A percentile compares a stretch with the other conserved stretches of the same genome.
phyloP scores from a whole-genome alignment of 64 coral and sea anemone genomes.

The Stylophora pistillata region DNA sequence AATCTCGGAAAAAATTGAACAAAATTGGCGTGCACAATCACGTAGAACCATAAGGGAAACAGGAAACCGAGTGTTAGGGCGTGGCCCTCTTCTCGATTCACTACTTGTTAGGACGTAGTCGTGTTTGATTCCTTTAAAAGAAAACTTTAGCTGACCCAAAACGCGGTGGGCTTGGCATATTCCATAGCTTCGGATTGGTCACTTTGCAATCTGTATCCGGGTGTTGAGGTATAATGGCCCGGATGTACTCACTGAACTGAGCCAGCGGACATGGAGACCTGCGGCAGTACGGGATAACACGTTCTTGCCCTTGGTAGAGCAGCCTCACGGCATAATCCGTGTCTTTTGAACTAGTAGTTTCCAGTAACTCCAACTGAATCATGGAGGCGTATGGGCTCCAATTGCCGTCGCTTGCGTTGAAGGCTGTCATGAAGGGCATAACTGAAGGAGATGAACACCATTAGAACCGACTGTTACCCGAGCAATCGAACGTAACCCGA shows the following conservation, averaged over 20 bases:
- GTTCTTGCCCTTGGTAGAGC: constrained; percentile 70
- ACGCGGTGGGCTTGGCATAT: neutral
- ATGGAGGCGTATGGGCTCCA: constrained; percentile 84
- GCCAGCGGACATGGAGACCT: constrained; percentile 57
- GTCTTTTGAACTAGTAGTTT: constrained; percentile 2
- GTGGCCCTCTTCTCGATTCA: neutral
- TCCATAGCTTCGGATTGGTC: neutral
- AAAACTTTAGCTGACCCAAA: neutral
- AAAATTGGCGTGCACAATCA: no score
- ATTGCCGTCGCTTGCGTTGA: constrained; percentile 71
- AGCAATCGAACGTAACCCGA: neutral
- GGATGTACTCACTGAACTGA: constrained; percentile 64
- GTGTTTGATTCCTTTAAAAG: neutral
- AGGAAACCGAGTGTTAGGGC: neutral
- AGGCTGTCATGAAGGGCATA: constrained; percentile 64
- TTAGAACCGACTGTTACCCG: neutral
- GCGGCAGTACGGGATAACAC: constrained; percentile 64
- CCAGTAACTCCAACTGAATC: constrained; percentile 73
- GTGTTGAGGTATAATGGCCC: constrained; percentile 49
- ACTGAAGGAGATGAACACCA: constrained; percentile 27
- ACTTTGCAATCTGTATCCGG: constrained; percentile 59
- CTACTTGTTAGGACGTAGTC: neutral
- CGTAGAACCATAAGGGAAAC: neutral
- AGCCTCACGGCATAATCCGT: constrained; percentile 62
- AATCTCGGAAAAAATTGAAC: neutral